A percentile compares a stretch with the other conserved stretches of the same genome.
phyloP scores from a whole-genome alignment of 2,888 invertebrate genomes.

The Drosophila parthenogenetica region DNA sequence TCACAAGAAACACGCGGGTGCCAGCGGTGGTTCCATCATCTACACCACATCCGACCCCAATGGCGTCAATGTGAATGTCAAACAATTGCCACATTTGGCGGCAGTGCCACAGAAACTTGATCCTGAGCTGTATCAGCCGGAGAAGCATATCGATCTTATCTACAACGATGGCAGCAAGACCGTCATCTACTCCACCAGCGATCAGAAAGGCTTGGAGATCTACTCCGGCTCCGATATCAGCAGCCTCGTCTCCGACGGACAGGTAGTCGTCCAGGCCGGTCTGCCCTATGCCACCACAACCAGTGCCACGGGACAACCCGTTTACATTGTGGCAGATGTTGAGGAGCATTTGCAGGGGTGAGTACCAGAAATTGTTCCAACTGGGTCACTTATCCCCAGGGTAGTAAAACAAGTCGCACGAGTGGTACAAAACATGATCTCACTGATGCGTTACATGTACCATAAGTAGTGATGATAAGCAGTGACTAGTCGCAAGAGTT shows the following conservation, averaged over 20 bases:
- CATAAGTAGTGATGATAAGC: too few species aligned
- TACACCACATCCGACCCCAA: constrained; percentile 84
- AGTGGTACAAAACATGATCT: too few species aligned
- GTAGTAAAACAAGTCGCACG: too few species aligned
- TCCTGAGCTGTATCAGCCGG: constrained; percentile 85
- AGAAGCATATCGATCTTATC: constrained; percentile 90
- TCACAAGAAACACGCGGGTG: constrained; percentile 79
- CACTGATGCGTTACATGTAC: too few species aligned
- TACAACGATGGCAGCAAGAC: constrained; percentile 94
- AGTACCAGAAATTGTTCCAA: constrained; percentile 52
- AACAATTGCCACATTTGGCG: constrained; percentile 82
- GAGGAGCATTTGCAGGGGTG: constrained; percentile 85
- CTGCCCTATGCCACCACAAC: constrained; percentile 83
- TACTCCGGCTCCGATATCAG: constrained; percentile 84
- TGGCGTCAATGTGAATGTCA: constrained; percentile 85
- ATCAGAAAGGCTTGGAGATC: constrained; percentile 92
- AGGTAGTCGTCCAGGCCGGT: constrained; percentile 85
- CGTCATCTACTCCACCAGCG: constrained; percentile 92
- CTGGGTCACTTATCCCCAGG: background rate
- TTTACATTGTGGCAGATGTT: constrained; percentile 85
- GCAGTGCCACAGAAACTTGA: constrained; percentile 83
- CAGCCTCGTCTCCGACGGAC: constrained; percentile 84
- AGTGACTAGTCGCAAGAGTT: too few species aligned
- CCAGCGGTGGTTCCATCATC: constrained; percentile 84
- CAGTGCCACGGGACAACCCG: constrained; percentile 83